Base-by-base conservation (phyloP, 2,113 vertebrate genomes). In the Platysternon megacephalum region DNA sequence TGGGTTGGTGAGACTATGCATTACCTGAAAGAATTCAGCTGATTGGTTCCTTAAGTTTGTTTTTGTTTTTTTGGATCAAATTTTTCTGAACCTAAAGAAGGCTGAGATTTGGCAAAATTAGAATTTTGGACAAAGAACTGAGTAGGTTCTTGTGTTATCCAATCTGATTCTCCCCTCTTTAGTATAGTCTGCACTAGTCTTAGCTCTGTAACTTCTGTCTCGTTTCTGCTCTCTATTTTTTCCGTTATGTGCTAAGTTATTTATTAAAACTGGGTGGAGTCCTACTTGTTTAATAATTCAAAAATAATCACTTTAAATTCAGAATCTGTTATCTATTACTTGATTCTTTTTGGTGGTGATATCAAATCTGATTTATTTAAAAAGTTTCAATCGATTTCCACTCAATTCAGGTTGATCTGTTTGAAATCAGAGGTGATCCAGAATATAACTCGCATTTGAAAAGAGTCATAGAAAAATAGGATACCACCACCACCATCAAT, bases 361-460 rank as follows among this genome's bases (percentile, higher is more conserved):
- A 89, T 91, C 55, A 85, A 88, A 9, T 7, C 28, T 82, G 53
- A 90, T 95, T 91, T 93, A 87, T 95, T 92, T 4, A 85, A 89
- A 79, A 74, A 28, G 4, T 2, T 11, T 84, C 61, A 2, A 2
- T 52, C 7, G 93, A 85, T 93, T 93, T 83, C 42, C 16, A 61
- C 26, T 84, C 22, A 55, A 44, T 49, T 92, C 72, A 87, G 10
- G n/a, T 93, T 93, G 55, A 84, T 84, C 56, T 93, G 5, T 91
- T 94, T 93, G 35, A 46, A 56, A 79, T 83, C 46, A 85, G n/a
- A 87, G 58, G 5, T 42, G 14, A 74, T 74, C n/a, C n/a, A 74
- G 68, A 42, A 24, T 26, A 89, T 35, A n/a, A 80, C 46, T 91
- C 89, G 2, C 79, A 22, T 85, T 92, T 93, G 32, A 88, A 94